Evolutionary conservation across 2,113 vertebrate genomes (phyloP), one percentile per base, ranked within the genome.

Genomic region (Potamarius usumacintae): DNA sequence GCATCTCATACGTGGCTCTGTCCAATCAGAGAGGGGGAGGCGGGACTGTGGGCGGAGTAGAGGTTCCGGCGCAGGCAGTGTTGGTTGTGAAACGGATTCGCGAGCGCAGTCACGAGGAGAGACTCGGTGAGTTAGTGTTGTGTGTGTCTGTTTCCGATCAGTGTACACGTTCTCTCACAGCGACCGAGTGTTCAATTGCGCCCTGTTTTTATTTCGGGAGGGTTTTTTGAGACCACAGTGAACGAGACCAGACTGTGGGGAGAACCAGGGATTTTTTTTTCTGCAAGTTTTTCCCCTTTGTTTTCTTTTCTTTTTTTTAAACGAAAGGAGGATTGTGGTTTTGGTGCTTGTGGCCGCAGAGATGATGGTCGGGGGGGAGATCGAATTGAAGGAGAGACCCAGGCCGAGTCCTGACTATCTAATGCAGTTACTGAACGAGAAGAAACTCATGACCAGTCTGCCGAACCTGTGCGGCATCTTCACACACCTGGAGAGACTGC

Each of bases 321-420:
- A 57, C 1, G 50, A 82, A 92, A 92, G 91, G 90, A 91, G 94
- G 94, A 95, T 95, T 94, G 92, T 93, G 94, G 93, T 82, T 92
- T 62, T 18, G 52, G 71, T 14, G 92, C 92, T 93, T 91, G 88
- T 93, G 90, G 91, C 92, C 62, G 82, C 82, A 67, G 94, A 95
- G 88, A 96, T 96, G 95, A 96, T 96, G 96, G 96, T 96, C 94
- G 96, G 96, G 94, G 96, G 96, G 94, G 96, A 96, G 95, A 95
- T 96, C 90, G 96, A 96, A 94, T 94, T 96, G 95, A 96, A 95
- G 95, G 96, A 96, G 94, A 95, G 95, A 94, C 96, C 96, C 94
- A 96, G 96, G 95, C 95, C 96, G 94, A 96, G 95, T 94, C 96
- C 96, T 91, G 96, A 96, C 94, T 96, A 96, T 94, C 93, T 96